Percentiles rank a stretch among this genome's conserved stretches.
These are phyloP conservation scores for Pontoporia blainvillei DNA, from an alignment of 2,113 vertebrate species.

Conservation along the genomic window DNA sequence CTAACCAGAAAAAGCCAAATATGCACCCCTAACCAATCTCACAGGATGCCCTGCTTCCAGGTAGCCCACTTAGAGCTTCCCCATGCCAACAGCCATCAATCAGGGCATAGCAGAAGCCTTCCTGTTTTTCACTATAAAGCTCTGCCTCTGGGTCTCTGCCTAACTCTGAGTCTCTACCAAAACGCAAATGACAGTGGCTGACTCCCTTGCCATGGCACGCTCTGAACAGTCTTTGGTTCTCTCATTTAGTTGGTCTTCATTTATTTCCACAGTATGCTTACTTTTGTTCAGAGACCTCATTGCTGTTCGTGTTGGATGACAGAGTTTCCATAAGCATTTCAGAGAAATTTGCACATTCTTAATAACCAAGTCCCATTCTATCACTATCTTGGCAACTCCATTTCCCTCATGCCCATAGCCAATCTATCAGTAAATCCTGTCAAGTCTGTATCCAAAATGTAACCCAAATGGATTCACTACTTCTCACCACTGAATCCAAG, in stretches of 20 bases:
- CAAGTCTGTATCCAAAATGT: not conserved
- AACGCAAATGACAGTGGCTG: not conserved
- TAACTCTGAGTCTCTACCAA: not conserved
- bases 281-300: not conserved
- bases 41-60: not conserved
- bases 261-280: conserved; percentile 4
- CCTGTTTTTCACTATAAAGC: not conserved
- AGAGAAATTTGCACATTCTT: not conserved
- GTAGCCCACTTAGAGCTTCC: not conserved
- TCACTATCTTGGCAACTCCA: conserved; percentile 6
- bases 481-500: not conserved
- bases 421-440: not conserved
- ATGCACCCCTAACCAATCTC: not conserved
- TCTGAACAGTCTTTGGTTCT: not conserved
- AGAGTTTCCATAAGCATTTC: not conserved
- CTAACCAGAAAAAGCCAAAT: not conserved
- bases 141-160: not conserved
- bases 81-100: not conserved
- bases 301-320: not conserved
- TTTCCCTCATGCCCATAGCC: not conserved
- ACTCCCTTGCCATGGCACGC: not conserved
- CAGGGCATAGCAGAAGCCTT: not conserved
- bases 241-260: not conserved
- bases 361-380: not conserved
- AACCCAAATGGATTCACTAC: not conserved